phyloP scores from a whole-genome alignment of 92 coral and sea anemone species.

The Epizoanthus stellaris region DNA sequence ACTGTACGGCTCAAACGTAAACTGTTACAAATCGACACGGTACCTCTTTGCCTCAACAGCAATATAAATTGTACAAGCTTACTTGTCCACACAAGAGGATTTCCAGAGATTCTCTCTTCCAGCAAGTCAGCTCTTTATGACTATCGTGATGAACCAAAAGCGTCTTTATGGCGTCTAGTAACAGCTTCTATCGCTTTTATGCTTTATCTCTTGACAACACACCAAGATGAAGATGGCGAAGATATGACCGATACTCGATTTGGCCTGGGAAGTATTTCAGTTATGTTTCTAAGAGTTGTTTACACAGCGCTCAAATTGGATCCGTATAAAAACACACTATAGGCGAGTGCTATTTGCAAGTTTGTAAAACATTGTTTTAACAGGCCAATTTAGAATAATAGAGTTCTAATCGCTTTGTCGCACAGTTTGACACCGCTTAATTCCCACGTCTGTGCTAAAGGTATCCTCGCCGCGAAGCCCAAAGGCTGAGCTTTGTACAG shows the following conservation, averaged over 20 bases:
- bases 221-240: constrained; percentile 42
- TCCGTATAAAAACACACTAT: constrained; percentile 11
- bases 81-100: too few species aligned
- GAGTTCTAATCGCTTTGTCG: constrained; percentile 48
- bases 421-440: constrained; percentile 29
- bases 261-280: constrained; percentile 39
- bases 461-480: background rate
- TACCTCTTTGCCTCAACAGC: background rate
- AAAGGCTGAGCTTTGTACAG: background rate
- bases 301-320: constrained; percentile 26
- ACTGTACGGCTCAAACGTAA: background rate
- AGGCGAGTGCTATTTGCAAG: constrained; percentile 33
- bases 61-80: background rate
- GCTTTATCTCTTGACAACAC: constrained; percentile 31
- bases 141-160: constrained; percentile 9
- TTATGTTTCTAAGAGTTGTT: constrained; percentile 20
- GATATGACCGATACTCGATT: constrained; percentile 30
- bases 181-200: constrained; percentile 13
- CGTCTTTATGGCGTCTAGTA: constrained; percentile 7
- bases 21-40: background rate
- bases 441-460: constrained; percentile 29
- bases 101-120: too few species aligned
- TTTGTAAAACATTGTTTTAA: constrained; percentile 39
- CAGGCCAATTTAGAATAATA: constrained; percentile 50
- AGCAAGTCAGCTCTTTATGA: background rate